Conservation (phyloP, 2,797 vertebrate genomes). For the Apodemus agrarius region DNA sequence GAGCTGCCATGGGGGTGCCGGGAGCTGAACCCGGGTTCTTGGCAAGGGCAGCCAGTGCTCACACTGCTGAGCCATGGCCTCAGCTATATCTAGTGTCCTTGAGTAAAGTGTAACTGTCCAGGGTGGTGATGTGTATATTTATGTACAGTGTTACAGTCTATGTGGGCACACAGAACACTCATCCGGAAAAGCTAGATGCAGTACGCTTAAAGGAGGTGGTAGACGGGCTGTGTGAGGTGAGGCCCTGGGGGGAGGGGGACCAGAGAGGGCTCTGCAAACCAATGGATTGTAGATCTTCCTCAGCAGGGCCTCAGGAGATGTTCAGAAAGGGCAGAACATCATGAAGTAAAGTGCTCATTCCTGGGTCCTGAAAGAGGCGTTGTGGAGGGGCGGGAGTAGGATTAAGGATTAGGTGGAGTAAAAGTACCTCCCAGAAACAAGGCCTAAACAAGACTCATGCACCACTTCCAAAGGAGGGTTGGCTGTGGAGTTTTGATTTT, state of each 20-base stretch:
- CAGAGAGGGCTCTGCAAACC: background rate
- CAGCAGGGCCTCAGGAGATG: background rate
- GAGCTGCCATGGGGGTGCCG: background rate
- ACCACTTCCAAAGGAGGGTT: background rate
- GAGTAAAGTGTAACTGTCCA: background rate
- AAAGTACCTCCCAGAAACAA: background rate
- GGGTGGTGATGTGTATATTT: background rate
- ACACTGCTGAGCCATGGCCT: background rate
- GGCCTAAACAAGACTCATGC: background rate
- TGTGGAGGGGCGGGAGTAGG: too few relatives aligned
- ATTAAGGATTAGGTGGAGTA: background rate
- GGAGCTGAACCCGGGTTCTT: background rate
- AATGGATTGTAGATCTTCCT: background rate
- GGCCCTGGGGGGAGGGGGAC: background rate
- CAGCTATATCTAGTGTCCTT: background rate
- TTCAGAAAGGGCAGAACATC: background rate
- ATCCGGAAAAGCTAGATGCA: background rate
- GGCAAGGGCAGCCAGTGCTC: background rate
- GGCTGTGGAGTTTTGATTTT: background rate
- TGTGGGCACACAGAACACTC: background rate
- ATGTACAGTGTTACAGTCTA: background rate
- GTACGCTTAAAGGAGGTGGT: background rate
- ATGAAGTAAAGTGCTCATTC: background rate
- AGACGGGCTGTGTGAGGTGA: background rate
- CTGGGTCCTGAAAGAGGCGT: background rate